These are phyloP conservation scores for Bos javanicus DNA, from an alignment of 2,113 vertebrate species.

Conservation along the genomic window DNA sequence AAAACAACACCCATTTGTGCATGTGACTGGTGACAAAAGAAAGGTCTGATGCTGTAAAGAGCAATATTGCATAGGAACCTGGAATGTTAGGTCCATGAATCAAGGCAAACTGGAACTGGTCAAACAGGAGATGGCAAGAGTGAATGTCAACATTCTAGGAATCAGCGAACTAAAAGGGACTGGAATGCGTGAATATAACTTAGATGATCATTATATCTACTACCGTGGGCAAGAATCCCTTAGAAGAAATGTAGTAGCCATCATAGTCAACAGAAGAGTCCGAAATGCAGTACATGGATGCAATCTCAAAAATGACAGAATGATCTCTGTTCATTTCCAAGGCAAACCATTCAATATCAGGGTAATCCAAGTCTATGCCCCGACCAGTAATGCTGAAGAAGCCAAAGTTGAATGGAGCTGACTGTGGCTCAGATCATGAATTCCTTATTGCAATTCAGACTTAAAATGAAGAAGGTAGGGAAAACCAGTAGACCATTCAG, in stretches of 20 bases:
- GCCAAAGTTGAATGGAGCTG: neutral
- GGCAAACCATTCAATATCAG: neutral
- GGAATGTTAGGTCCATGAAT: neutral
- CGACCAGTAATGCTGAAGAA: neutral
- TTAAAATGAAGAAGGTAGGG: neutral
- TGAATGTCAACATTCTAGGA: neutral
- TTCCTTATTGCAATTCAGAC: neutral
- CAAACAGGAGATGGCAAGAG: neutral
- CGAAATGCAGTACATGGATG: neutral
- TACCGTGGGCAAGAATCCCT: neutral
- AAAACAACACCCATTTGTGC: neutral
- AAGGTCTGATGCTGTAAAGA: neutral
- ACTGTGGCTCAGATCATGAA: neutral
- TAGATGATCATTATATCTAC: neutral
- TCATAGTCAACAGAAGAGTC: neutral
- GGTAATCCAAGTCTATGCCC: neutral
- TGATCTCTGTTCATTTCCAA: neutral
- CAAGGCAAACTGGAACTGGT: neutral
- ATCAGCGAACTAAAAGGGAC: neutral
- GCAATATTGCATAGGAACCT: neutral
- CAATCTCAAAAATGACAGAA: neutral
- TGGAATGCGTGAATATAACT: neutral
- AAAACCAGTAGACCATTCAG: neutral
- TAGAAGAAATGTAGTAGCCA: neutral
- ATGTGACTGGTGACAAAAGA: neutral